These are phyloP conservation scores for Tinamus major DNA, from an alignment of 2,797 vertebrate species.

Conservation along the genomic window DNA sequence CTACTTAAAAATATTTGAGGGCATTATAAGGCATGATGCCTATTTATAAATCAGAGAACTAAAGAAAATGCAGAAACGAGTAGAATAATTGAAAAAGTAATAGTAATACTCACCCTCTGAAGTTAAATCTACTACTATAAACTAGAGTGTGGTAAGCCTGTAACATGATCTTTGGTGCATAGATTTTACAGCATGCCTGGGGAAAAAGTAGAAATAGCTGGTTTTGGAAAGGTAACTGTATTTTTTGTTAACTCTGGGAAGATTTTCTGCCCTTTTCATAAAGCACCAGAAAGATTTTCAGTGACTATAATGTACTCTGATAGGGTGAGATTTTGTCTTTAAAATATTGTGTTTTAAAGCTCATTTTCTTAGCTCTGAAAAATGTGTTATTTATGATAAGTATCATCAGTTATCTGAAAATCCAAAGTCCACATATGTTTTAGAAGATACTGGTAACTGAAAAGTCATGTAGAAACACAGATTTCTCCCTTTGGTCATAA, in stretches of 20 bases:
- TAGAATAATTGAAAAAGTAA: neutral
- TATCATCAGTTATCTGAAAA: neutral
- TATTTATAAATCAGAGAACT: neutral
- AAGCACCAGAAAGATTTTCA: neutral
- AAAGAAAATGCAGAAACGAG: neutral
- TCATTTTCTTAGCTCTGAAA: neutral
- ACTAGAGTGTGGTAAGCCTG: neutral
- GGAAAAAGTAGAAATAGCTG: neutral
- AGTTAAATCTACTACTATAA: neutral
- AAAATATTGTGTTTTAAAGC: neutral
- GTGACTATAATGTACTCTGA: neutral
- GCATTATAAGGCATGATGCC: neutral
- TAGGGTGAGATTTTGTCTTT: neutral
- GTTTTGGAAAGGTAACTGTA: neutral
- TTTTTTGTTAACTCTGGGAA: slow-evolving; percentile 12
- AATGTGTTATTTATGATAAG: neutral
- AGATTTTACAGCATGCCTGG: neutral
- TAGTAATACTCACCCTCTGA: accelerated
- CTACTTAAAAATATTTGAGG: neutral
- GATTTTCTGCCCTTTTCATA: neutral
- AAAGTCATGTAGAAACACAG: neutral
- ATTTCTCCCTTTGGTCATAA: neutral
- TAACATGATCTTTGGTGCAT: neutral
- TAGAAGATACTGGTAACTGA: neutral
- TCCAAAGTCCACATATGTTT: neutral